Evolutionary conservation across 53 echinoderm and acorn worm genomes (phyloP), one percentile per base, ranked within the genome.

Genomic region (Actinopyga echinites): DNA sequence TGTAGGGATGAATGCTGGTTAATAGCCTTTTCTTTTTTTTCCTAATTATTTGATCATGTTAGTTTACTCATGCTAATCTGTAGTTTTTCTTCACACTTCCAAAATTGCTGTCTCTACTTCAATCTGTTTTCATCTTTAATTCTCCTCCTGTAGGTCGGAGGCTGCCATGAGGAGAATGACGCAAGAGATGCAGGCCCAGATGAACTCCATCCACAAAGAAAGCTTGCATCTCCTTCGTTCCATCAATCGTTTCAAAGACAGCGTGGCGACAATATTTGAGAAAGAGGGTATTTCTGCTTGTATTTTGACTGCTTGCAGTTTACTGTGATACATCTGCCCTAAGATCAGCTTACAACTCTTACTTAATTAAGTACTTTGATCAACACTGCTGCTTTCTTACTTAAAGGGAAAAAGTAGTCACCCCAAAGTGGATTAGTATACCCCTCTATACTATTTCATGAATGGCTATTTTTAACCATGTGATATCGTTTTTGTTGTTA

Each of bases 161-260:
- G 97, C 97, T 9, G 88, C 86, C 19, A 61, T 94, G 85, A 64
- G 97, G 29, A 68, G 92, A 25, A 94, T 94, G 66, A 90, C 92
- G 55, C 90, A 94, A 35, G 97, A 97, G n/a, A 82, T 83, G 65
- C 94, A 92, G 59, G 37, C 58, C 10, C 91, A 90, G 36, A 91
- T 97, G 15, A 56, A 57, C 40, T 92, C 87, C 64, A 92, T 97
- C 44, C 91, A 94, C 82, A 92, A 94, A 63, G 97, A 94, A 32
- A 90, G 94, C 45, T 25, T 90, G 49, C 87, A 91, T 40, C 86
- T 97, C 8, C 90, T 94, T 55, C 82, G 97, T 69, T 86, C 97
- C 25, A 81, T 97, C 77, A 97, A 97, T 64, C 80, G 94, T 35
- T 97, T 97, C 74, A 97, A 97, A 54, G 97, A 97, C 23, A 90